Conservation (phyloP, 2,888 invertebrate species). For the Drosophila testacea region DNA sequence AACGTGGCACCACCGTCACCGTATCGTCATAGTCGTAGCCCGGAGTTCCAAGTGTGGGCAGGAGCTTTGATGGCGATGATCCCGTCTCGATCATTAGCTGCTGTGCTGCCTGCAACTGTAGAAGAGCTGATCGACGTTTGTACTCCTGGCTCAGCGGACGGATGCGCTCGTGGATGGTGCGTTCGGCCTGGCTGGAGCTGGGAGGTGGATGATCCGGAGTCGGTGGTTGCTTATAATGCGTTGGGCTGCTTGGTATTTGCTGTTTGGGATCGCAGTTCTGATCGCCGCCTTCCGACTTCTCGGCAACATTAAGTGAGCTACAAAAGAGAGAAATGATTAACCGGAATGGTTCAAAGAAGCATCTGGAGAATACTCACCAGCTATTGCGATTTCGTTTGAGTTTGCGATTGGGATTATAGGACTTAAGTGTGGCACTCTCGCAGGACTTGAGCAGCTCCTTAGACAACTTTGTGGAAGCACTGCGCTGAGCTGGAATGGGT, state of each 20-base stretch:
- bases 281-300: slow-evolving; percentile 70
- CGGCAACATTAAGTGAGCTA: slow-evolving; percentile 65
- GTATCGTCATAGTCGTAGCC: slow-evolving; percentile 78
- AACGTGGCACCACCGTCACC: slow-evolving; percentile 77
- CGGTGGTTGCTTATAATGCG: slow-evolving; percentile 95
- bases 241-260: slow-evolving; percentile 91
- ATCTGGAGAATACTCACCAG: slow-evolving; percentile 65
- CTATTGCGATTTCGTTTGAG: slow-evolving; percentile 84
- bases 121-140: slow-evolving; percentile 76
- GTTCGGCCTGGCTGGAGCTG: slow-evolving; percentile 94
- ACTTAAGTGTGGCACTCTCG: slow-evolving; percentile 81
- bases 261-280: slow-evolving; percentile 84
- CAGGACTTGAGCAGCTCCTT: slow-evolving; percentile 74
- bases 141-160: slow-evolving; percentile 94
- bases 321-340: neutral
- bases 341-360: neutral
- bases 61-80: slow-evolving; percentile 76
- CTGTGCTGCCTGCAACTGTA: slow-evolving; percentile 77
- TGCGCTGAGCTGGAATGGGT: slow-evolving; percentile 80
- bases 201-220: slow-evolving; percentile 98
- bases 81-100: slow-evolving; percentile 78
- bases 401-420: slow-evolving; percentile 85
- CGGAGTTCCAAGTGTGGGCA: slow-evolving; percentile 66
- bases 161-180: slow-evolving; percentile 95
- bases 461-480: slow-evolving; percentile 61